Conservation (phyloP, 2,113 vertebrate genomes). For the Chionis minor region DNA sequence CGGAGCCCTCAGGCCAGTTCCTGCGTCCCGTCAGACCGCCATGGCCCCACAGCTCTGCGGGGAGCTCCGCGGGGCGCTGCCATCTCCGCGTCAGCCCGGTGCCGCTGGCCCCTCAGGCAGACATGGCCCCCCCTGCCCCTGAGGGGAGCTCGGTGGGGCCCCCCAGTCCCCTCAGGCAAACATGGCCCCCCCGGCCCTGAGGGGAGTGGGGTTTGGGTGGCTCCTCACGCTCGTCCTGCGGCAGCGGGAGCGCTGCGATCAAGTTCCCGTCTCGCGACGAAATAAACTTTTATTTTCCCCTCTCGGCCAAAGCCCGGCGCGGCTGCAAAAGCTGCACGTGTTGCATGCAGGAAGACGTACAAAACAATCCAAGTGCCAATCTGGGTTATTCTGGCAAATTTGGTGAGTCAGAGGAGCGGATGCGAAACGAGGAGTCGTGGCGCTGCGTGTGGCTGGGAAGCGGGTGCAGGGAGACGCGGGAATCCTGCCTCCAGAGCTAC, state of each 20-base stretch:
- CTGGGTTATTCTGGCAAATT: not conserved
- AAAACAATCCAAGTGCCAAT: rapidly evolving
- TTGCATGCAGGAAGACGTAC: not conserved
- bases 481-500: not conserved
- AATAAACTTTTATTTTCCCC: rapidly evolving
- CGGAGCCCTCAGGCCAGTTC: not conserved
- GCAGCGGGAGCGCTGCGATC: rapidly evolving
- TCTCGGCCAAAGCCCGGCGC: rapidly evolving
- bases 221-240: too few species aligned
- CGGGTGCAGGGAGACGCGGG: not conserved
- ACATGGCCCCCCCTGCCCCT: too few species aligned
- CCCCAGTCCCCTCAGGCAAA: too few species aligned
- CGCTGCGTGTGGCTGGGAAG: not conserved
- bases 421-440: not conserved
- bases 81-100: too few species aligned
- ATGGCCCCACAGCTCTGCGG: too few species aligned
- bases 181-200: not conserved
- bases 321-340: not conserved
- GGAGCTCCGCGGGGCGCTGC: too few species aligned
- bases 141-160: not conserved
- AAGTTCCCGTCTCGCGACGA: rapidly evolving
- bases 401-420: not conserved
- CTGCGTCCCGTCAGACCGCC: too few species aligned
- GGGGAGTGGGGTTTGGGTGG: too few species aligned
- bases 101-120: too few species aligned